Evolutionary conservation across 2,888 invertebrate species (phyloP).

Genomic region (Galerucella pusilla): DNA sequence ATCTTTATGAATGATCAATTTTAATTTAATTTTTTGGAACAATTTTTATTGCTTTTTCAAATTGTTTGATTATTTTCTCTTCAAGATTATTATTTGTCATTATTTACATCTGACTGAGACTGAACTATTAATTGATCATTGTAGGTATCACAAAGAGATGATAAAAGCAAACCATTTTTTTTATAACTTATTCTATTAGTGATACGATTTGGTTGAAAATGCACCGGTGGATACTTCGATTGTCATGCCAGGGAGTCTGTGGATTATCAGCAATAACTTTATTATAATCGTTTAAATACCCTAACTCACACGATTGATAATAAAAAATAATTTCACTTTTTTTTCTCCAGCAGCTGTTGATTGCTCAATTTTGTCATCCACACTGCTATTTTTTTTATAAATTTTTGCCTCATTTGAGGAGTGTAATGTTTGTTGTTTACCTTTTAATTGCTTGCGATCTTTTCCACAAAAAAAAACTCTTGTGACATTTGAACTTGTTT

Average conservation of each 20-base stretch:
- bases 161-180: not conserved
- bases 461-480: conserved; percentile 6
- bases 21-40: too few relatives aligned
- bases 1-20: conserved; percentile 4
- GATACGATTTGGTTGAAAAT: conserved; percentile 25
- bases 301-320: conserved; percentile 38
- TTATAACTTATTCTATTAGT: conserved; percentile 21
- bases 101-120: not conserved
- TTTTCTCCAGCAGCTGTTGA: conserved; percentile 32
- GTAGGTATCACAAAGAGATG: conserved; percentile 45
- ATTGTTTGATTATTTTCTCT: too few relatives aligned
- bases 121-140: conserved; percentile 40
- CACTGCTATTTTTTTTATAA: conserved; percentile 24
- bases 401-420: conserved; percentile 34
- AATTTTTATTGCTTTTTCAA: too few relatives aligned
- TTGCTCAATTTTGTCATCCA: too few relatives aligned
- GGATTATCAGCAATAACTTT: conserved; percentile 35
- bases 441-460: conserved; percentile 34
- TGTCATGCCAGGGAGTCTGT: conserved; percentile 34
- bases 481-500: conserved; percentile 19
- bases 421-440: conserved; percentile 36
- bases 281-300: conserved; percentile 30
- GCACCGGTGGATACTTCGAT: conserved; percentile 23
- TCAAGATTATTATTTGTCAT: conserved; percentile 1
- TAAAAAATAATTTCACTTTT: conserved; percentile 38